Percentiles rank a stretch among this genome's conserved stretches.
Conservation (phyloP, 53 echinoderm and acorn worm genomes). For the Holothuria leucospilota region DNA sequence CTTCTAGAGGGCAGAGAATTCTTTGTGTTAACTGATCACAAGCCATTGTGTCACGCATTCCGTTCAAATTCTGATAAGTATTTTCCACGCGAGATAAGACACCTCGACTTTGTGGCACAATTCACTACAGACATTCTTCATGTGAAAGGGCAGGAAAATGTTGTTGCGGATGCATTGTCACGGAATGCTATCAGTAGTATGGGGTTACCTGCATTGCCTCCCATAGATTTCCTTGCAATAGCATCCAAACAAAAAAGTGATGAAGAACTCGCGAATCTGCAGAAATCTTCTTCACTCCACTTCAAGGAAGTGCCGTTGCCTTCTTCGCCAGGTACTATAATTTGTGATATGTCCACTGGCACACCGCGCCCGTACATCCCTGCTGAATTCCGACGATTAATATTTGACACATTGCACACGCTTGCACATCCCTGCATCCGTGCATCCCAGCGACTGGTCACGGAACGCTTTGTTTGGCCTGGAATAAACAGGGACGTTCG, state of each 20-base stretch:
- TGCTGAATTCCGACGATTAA: slow-evolving; percentile 14
- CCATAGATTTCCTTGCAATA: neutral
- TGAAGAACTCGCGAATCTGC: neutral
- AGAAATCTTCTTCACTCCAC: slow-evolving; percentile 11
- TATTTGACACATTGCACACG: slow-evolving; percentile 68
- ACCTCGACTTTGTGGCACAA: slow-evolving; percentile 58
- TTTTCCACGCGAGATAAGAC: slow-evolving; percentile 56
- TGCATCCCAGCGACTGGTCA: slow-evolving; percentile 57
- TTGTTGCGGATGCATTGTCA: slow-evolving; percentile 51
- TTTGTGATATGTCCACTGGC: slow-evolving; percentile 36
- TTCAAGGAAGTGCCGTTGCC: slow-evolving; percentile 11
- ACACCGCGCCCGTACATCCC: slow-evolving; percentile 53
- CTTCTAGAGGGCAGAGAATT: slow-evolving; percentile 64
- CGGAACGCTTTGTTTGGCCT: slow-evolving; percentile 66
- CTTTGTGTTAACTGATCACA: slow-evolving; percentile 61
- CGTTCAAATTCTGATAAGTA: slow-evolving; percentile 46
- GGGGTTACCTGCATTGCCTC: neutral
- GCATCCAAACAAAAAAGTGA: slow-evolving; percentile 8
- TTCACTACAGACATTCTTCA: slow-evolving; percentile 62
- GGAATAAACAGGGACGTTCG: slow-evolving; percentile 59
- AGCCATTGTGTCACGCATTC: slow-evolving; percentile 58
- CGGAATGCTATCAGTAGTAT: neutral
- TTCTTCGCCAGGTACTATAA: slow-evolving; percentile 13
- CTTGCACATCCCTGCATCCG: slow-evolving; percentile 71
- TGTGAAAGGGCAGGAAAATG: slow-evolving; percentile 44